Evolutionary conservation across 2,113 vertebrate species (phyloP).

Genomic region (Hydrolagus affinis): DNA sequence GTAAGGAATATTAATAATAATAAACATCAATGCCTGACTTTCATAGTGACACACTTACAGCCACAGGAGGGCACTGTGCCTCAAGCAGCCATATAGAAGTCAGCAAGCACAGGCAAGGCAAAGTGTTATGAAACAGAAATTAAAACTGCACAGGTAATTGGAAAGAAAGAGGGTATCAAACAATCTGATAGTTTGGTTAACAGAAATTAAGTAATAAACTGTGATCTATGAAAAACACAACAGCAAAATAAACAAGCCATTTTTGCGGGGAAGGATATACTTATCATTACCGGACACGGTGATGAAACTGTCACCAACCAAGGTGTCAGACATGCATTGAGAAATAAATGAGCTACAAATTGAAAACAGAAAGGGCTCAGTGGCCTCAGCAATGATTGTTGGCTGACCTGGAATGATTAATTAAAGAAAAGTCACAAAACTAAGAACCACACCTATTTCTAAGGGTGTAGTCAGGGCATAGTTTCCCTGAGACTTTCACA

Average conservation of each 20-base stretch:
- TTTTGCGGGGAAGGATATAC: too few species aligned
- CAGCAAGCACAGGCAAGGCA: not conserved
- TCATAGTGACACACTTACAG: too few species aligned
- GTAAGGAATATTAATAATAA: too few species aligned
- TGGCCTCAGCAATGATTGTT: not conserved
- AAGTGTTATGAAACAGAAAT: not conserved
- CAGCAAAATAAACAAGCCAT: not conserved
- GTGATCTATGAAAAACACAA: not conserved
- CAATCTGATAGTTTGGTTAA: not conserved
- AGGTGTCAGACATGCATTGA: too few species aligned
- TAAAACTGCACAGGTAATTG: not conserved
- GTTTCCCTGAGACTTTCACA: not conserved
- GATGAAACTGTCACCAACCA: not conserved
- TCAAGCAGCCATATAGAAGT: not conserved
- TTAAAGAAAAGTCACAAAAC: not conserved
- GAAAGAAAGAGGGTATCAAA: not conserved
- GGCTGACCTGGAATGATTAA: not conserved
- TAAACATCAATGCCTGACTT: too few species aligned
- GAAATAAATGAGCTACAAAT: not conserved
- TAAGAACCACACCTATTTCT: not conserved
- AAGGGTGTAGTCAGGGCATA: not conserved
- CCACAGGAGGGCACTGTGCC: not conserved
- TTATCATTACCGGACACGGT: too few species aligned
- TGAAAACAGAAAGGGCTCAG: conserved; percentile 12
- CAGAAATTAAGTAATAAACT: not conserved